Base-by-base conservation (phyloP, 2,888 invertebrate genomes). In the Melinopterus prodromus region DNA sequence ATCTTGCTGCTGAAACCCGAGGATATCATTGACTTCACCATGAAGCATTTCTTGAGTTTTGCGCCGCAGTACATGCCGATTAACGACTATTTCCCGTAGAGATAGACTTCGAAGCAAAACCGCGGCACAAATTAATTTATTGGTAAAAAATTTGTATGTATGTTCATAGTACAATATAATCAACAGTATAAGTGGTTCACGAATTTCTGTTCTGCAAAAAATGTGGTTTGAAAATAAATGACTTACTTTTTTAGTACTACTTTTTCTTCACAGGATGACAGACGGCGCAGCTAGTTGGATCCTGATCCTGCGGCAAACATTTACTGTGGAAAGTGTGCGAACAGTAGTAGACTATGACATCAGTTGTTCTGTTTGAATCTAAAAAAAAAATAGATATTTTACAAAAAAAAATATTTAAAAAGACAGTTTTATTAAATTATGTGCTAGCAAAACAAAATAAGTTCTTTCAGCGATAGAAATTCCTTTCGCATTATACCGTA, bases 261-360 rank as follows among this genome's bases (percentile, higher is more conserved):
- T 84, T 84, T 75, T 85, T 84, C 75, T 86, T 87, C 15, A 83
- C 81, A 6, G 88, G 86, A 81, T 87, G 87, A 83, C 90, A 90
- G 78, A 90, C 88, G 37, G 87, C 88, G 80, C 90, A 90, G 76
- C 84, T 85, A 12, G 83, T 84, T 16, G 81, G 78, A 70, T 81
- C 81, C 6, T 83, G 86, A 76, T 89, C 87, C 80, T 90, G 91
- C 0, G 94, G 94, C 83, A 97, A 90, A 88, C 98, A 98, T 81
- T 93, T 93, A 87, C 95, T 94, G 88, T 98, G 98, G 89, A 97
- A 98, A 7, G 94, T 93, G 90, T 98, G 98, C 83, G 95, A 94
- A 88, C 98, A 98, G 87, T 95, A 95, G 88, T 97, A 98, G 79
- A 96, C 93, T 84, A 95, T 91, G 80, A 97, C 90, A 88, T 95